A percentile compares a stretch with the other conserved stretches of the same genome.
Evolutionary conservation across 2,797 vertebrate genomes (phyloP).

Genomic region (Arremon brunneinucha): DNA sequence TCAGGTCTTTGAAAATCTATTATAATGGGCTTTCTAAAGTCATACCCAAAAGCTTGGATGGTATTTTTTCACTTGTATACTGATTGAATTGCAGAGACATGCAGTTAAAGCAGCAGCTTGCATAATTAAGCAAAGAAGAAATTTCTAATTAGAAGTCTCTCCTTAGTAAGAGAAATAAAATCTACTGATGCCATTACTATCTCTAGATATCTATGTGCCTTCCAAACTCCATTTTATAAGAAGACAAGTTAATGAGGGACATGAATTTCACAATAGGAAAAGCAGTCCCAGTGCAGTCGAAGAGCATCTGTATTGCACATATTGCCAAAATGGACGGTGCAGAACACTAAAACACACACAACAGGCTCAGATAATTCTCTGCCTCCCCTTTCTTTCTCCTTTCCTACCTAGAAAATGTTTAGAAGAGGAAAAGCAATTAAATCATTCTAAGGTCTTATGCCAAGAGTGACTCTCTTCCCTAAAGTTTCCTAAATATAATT

Average conservation of each 20-base stretch:
- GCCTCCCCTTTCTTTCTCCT: background rate
- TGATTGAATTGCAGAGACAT: background rate
- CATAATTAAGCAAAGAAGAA: background rate
- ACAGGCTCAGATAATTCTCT: background rate
- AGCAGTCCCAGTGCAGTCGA: background rate
- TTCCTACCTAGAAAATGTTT: background rate
- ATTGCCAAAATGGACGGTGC: background rate
- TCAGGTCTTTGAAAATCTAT: background rate
- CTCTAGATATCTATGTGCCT: background rate
- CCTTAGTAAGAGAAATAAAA: constrained; percentile 30
- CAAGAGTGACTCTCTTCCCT: background rate
- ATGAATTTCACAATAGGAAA: background rate
- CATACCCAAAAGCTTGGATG: background rate
- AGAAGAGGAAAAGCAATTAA: background rate
- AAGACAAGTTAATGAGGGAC: background rate
- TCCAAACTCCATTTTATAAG: constrained; percentile 7
- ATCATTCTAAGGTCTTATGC: background rate
- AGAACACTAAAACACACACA: background rate
- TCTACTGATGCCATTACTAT: background rate
- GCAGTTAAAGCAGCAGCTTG: background rate
- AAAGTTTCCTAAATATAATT: background rate
- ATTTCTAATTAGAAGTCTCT: constrained; percentile 25
- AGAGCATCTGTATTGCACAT: background rate
- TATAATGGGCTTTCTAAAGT: background rate
- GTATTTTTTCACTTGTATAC: background rate